Evolutionary conservation across 2,888 invertebrate species (phyloP).

Genomic region (Rhingia rostrata): DNA sequence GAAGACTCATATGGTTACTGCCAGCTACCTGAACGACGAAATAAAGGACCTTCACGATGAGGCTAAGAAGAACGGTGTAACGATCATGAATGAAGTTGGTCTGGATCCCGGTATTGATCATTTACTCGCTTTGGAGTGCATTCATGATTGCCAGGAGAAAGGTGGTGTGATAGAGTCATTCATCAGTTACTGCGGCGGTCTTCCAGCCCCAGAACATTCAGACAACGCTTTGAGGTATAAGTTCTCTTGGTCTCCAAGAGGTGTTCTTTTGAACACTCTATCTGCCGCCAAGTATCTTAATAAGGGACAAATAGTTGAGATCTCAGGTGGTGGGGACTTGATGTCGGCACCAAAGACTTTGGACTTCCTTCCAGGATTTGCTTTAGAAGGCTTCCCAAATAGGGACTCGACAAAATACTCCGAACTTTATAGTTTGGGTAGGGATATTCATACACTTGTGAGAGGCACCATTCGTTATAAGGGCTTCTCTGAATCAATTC

Average conservation of each 20-base stretch:
- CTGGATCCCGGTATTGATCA: slow-evolving; percentile 99
- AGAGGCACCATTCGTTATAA: slow-evolving; percentile 96
- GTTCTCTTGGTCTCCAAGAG: slow-evolving; percentile 98
- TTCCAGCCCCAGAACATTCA: slow-evolving; percentile 98
- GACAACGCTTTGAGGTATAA: slow-evolving; percentile 95
- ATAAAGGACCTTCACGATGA: slow-evolving; percentile 92
- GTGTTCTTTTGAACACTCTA: slow-evolving; percentile 94
- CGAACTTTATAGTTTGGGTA: slow-evolving; percentile 92
- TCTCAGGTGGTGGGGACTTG: slow-evolving; percentile 93
- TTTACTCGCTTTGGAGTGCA: slow-evolving; percentile 97
- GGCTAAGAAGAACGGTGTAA: slow-evolving; percentile 94
- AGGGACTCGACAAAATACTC: slow-evolving; percentile 96
- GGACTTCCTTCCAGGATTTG: slow-evolving; percentile 97
- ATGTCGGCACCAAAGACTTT: slow-evolving; percentile 91
- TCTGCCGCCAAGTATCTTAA: slow-evolving; percentile 94
- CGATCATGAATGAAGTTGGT: slow-evolving; percentile 97
- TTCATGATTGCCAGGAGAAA: slow-evolving; percentile 93
- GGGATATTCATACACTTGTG: slow-evolving; percentile 93
- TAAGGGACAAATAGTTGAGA: slow-evolving; percentile 93
- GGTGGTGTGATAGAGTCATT: slow-evolving; percentile 97
- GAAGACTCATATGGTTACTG: slow-evolving; percentile 96
- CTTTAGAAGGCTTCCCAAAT: slow-evolving; percentile 98
- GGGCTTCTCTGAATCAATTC: slow-evolving; percentile 94
- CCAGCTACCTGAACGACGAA: slow-evolving; percentile 95
- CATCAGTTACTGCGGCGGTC: slow-evolving; percentile 97